Conservation (phyloP, 2,888 invertebrate genomes). For the Electrophaes corylata region DNA sequence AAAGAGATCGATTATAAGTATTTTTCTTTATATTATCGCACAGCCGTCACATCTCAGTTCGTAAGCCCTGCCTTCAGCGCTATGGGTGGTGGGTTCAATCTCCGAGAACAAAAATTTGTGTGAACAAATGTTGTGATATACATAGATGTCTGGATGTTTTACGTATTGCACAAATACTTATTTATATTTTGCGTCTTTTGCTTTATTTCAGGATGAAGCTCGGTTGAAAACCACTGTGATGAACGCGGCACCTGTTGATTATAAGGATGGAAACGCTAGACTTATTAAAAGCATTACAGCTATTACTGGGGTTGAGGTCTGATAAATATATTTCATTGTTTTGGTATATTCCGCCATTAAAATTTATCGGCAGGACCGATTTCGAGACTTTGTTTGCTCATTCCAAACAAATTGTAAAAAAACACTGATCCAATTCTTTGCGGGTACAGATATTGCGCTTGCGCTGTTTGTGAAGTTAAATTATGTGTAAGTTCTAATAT, state of each 20-base stretch:
- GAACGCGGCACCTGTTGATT: conserved; percentile 88
- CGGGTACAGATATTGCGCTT: background rate
- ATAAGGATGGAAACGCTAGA: conserved; percentile 89
- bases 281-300: conserved; percentile 89
- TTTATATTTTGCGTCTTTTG: too few relatives aligned
- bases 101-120: too few relatives aligned
- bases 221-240: conserved; percentile 91
- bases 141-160: too few relatives aligned
- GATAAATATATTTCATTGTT: background rate
- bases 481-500: conserved; percentile 12
- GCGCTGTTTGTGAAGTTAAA: conserved; percentile 4
- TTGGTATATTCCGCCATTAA: background rate
- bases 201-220: conserved; percentile 87
- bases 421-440: background rate
- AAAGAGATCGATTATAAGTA: too few relatives aligned
- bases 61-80: too few relatives aligned
- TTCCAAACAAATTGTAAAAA: background rate
- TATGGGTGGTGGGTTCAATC: too few relatives aligned
- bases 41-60: too few relatives aligned
- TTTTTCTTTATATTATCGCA: too few relatives aligned
- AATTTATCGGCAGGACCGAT: conserved; percentile 11
- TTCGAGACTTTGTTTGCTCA: background rate
- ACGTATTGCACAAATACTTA: too few relatives aligned
- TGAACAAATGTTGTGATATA: too few relatives aligned
- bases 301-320: conserved; percentile 82